A percentile compares a stretch with the other conserved stretches of the same genome.
These are phyloP conservation scores for Nematolebias whitei DNA, from an alignment of 2,113 vertebrate species.

Conservation along the genomic window DNA sequence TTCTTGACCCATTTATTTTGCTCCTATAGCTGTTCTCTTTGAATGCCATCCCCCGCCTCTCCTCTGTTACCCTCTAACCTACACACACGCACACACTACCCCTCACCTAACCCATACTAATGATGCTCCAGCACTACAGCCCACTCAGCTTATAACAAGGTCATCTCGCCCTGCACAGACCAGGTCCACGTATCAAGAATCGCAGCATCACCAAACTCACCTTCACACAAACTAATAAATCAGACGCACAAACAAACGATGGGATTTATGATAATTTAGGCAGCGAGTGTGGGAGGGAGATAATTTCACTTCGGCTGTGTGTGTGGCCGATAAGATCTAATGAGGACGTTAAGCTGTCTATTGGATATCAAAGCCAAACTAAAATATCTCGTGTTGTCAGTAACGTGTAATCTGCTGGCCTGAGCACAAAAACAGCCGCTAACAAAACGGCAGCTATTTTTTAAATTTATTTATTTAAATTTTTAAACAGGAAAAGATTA, in stretches of 20 bases:
- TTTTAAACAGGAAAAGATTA: too few relatives aligned
- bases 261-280: slow-evolving; percentile 50
- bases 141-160: slow-evolving; percentile 76
- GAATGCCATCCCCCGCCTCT: slow-evolving; percentile 27
- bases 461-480: too few relatives aligned
- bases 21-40: slow-evolving; percentile 14
- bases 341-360: slow-evolving; percentile 66
- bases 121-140: slow-evolving; percentile 62
- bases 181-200: slow-evolving; percentile 20
- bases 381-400: slow-evolving; percentile 64
- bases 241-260: slow-evolving; percentile 44
- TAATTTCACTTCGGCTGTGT: slow-evolving; percentile 30
- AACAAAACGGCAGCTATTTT: too few relatives aligned
- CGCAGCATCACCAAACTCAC: slow-evolving; percentile 15
- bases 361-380: slow-evolving; percentile 66
- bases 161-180: slow-evolving; percentile 48
- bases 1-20: slow-evolving; percentile 43
- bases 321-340: slow-evolving; percentile 57
- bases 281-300: slow-evolving; percentile 35
- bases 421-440: slow-evolving; percentile 51
- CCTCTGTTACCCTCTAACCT: slow-evolving; percentile 40
- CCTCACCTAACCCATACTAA: slow-evolving; percentile 74
- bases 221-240: slow-evolving; percentile 26
- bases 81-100: slow-evolving; percentile 23
- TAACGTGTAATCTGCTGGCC: slow-evolving; percentile 49